Conservation (phyloP, 2,888 invertebrate species). For the Rhagophthalmus giganteus region DNA sequence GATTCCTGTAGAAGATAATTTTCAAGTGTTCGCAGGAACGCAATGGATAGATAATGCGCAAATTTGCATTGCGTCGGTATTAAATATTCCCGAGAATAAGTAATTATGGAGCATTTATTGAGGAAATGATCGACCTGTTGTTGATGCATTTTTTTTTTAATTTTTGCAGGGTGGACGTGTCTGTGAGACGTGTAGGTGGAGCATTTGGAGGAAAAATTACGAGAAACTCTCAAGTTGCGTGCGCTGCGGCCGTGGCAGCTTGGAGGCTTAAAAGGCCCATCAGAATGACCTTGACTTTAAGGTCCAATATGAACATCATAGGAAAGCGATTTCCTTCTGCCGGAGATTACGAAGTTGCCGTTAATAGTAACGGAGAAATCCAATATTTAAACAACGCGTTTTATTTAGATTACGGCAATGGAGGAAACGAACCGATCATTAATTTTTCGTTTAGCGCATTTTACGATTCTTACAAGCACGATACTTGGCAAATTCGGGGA, state of each 20-base stretch:
- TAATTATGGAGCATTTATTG: no score
- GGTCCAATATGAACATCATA: slow-evolving; percentile 70
- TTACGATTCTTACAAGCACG: slow-evolving; percentile 65
- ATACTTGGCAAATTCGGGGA: slow-evolving; percentile 55
- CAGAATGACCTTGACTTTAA: slow-evolving; percentile 70
- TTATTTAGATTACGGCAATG: slow-evolving; percentile 61
- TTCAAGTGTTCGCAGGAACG: slow-evolving; percentile 65
- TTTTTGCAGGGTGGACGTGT: slow-evolving; percentile 66
- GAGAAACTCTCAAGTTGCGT: slow-evolving; percentile 61
- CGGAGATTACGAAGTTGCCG: slow-evolving; percentile 69
- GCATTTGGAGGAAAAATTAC: slow-evolving; percentile 79
- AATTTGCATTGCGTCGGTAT: slow-evolving; percentile 57
- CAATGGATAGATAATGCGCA: slow-evolving; percentile 69
- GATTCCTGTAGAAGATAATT: slow-evolving; percentile 67
- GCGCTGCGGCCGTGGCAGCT: slow-evolving; percentile 72
- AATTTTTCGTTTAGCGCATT: slow-evolving; percentile 47
- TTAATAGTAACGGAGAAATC: slow-evolving; percentile 66
- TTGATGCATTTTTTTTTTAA: no score
- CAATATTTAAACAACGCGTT: slow-evolving; percentile 63
- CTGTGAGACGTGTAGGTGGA: slow-evolving; percentile 76
- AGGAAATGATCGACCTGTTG: no score
- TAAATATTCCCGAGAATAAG: slow-evolving; percentile 64
- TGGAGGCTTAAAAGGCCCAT: slow-evolving; percentile 66
- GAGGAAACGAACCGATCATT: slow-evolving; percentile 59
- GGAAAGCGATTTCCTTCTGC: slow-evolving; percentile 69